Evolutionary conservation across 2,113 vertebrate genomes (phyloP).

Genomic region (Nothobranchius kuhntae): DNA sequence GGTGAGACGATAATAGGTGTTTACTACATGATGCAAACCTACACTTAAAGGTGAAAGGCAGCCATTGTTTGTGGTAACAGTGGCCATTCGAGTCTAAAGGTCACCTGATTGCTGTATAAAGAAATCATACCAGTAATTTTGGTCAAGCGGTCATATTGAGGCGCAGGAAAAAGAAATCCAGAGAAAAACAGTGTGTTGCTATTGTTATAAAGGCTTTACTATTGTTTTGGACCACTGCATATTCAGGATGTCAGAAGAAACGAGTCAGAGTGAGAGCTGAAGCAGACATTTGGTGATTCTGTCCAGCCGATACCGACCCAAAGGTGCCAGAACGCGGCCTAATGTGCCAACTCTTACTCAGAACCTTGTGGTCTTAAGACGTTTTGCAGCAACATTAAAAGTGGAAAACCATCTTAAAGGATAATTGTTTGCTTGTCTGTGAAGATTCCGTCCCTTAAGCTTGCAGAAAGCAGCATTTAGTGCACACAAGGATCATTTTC

Average conservation of each 20-base stretch:
- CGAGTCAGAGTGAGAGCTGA: too few species aligned
- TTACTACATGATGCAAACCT: constrained; percentile 41
- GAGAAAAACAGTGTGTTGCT: constrained; percentile 29
- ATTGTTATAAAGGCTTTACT: constrained; percentile 7
- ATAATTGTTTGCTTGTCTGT: too few species aligned
- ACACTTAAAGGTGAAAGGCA: constrained; percentile 50
- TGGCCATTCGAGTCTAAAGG: constrained; percentile 52
- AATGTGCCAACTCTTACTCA: neutral
- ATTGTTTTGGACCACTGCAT: neutral
- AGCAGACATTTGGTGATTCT: too few species aligned
- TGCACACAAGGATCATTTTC: too few species aligned
- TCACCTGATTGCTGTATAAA: constrained; percentile 49
- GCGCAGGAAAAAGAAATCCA: constrained; percentile 24
- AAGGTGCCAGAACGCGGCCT: too few species aligned
- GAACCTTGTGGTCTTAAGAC: too few species aligned
- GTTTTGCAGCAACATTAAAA: too few species aligned
- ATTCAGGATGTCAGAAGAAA: neutral
- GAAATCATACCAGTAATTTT: constrained; percentile 59
- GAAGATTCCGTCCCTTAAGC: too few species aligned
- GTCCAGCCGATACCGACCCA: too few species aligned
- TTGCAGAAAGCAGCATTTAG: too few species aligned
- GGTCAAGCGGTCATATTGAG: constrained; percentile 47
- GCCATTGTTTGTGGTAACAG: constrained; percentile 56
- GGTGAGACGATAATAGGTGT: constrained; percentile 42
- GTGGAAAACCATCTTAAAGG: too few species aligned